Conservation (phyloP, 2,888 invertebrate species). For the Troides oblongomaculatus region DNA sequence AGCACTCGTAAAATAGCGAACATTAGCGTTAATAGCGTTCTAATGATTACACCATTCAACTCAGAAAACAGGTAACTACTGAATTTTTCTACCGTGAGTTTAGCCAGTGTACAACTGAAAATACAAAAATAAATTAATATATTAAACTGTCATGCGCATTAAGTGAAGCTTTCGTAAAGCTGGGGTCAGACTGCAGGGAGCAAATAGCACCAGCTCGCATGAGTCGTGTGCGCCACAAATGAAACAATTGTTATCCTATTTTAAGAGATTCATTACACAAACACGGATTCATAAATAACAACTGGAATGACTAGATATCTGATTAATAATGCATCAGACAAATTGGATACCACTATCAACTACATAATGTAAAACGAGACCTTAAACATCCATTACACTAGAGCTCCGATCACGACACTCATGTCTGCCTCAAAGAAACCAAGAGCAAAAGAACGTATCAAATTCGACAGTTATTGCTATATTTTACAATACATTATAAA, state of each 20-base stretch:
- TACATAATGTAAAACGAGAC: conserved; percentile 1
- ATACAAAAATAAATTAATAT: background rate
- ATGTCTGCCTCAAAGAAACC: background rate
- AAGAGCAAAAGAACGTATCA: background rate
- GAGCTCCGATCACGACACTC: background rate
- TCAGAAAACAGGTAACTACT: background rate
- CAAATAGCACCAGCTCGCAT: too few relatives aligned
- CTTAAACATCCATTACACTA: background rate
- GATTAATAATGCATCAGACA: conserved; percentile 1
- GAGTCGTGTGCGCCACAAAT: background rate
- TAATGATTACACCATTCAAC: background rate
- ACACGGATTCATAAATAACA: conserved; percentile 22
- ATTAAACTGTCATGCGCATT: background rate
- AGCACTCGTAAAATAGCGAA: background rate
- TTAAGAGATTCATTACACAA: conserved; percentile 25
- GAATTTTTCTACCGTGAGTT: background rate
- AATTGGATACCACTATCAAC: background rate
- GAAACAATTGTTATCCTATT: conserved; percentile 23
- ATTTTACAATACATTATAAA: conserved; percentile 11
- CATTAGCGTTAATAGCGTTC: background rate
- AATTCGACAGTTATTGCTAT: conserved; percentile 32
- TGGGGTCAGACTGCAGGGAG: background rate
- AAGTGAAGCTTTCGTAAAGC: background rate
- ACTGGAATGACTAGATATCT: conserved; percentile 28
- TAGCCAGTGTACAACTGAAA: background rate